These are phyloP conservation scores for Rousettus leschenaultii DNA, from an alignment of 2,113 vertebrate species.

Conservation along the genomic window DNA sequence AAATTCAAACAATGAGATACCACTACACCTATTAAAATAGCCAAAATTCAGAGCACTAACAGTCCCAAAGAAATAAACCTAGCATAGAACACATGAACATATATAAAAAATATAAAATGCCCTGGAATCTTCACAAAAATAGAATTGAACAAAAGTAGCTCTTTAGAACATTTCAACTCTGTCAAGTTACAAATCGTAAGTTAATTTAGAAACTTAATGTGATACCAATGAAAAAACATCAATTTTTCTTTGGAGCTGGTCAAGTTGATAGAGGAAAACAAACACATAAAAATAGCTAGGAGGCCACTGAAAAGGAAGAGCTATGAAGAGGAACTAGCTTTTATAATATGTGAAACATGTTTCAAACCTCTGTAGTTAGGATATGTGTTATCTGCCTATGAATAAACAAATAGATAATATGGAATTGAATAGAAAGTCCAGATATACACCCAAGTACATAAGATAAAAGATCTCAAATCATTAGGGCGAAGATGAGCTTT, in stretches of 20 bases:
- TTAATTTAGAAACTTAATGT: not conserved
- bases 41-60: not conserved
- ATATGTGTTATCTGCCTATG: not conserved
- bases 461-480: not conserved
- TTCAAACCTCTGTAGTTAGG: not conserved
- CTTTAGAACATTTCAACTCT: not conserved
- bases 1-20: not conserved
- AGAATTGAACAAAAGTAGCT: not conserved
- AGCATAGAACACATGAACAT: not conserved
- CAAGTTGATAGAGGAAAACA: not conserved
- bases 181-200: not conserved
- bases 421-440: not conserved
- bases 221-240: not conserved
- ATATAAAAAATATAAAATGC: not conserved
- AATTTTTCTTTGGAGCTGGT: not conserved
- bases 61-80: not conserved
- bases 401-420: not conserved
- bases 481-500: not conserved
- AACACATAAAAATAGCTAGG: not conserved
- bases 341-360: not conserved
- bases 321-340: not conserved
- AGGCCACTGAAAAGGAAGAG: not conserved
- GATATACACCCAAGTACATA: not conserved
- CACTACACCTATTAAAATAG: not conserved
- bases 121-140: not conserved